These are phyloP conservation scores for Chymomyza procnemis DNA, from an alignment of 2,888 invertebrate genomes.

Conservation along the genomic window DNA sequence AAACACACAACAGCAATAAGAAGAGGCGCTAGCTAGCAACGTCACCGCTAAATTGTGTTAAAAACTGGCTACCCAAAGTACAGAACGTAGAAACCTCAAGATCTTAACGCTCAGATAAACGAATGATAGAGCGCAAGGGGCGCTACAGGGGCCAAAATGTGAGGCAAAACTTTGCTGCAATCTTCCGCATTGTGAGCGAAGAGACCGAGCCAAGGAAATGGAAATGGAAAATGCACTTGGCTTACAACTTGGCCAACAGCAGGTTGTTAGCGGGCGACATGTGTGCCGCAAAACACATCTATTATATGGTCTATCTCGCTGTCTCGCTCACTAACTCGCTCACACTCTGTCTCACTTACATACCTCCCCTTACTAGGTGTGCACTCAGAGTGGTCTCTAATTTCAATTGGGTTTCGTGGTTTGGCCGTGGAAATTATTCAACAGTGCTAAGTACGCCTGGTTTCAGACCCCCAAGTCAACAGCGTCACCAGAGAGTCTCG, in stretches of 20 bases:
- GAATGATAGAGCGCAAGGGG: constrained; percentile 40
- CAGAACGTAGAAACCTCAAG: constrained; percentile 73
- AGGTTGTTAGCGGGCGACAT: constrained; percentile 69
- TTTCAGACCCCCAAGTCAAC: constrained; percentile 1
- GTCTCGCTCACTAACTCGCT: not conserved
- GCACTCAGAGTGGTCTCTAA: constrained; percentile 60
- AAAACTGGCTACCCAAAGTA: constrained; percentile 61
- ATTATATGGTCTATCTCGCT: not conserved
- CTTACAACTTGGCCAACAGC: constrained; percentile 42
- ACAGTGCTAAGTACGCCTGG: constrained; percentile 66
- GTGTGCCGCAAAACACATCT: constrained; percentile 44
- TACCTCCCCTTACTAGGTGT: constrained; percentile 23
- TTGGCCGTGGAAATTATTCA: constrained; percentile 69
- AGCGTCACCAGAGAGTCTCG: not conserved
- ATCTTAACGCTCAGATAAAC: constrained; percentile 57
- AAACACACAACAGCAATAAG: constrained; percentile 1
- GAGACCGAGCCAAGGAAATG: constrained; percentile 45
- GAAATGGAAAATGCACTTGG: constrained; percentile 72
- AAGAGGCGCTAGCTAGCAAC: not conserved
- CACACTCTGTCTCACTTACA: not conserved
- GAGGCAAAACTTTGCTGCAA: constrained; percentile 49
- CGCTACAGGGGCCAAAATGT: constrained; percentile 50
- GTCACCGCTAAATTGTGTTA: constrained; percentile 64
- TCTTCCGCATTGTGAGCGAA: constrained; percentile 70
- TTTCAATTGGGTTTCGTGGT: constrained; percentile 71